These are phyloP conservation scores for Pelmatolapia mariae DNA, from an alignment of 2,113 vertebrate genomes.

Conservation along the genomic window DNA sequence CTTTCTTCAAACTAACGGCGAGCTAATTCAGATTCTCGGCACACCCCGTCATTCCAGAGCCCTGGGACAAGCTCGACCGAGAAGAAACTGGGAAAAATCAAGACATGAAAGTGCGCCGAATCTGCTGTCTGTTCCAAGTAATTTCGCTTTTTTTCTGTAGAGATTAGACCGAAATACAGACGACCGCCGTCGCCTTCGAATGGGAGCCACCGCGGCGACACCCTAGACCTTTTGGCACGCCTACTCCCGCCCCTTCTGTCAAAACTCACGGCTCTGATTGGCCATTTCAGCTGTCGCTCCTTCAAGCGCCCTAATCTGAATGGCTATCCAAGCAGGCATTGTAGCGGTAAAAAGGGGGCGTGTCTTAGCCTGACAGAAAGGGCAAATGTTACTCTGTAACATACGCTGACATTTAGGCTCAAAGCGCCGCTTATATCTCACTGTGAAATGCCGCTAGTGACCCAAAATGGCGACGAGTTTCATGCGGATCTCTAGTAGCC, in stretches of 20 bases:
- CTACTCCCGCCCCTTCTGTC: constrained; percentile 51
- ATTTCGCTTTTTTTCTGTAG: background rate
- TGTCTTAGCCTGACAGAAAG: constrained; percentile 31
- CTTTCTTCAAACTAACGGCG: constrained; percentile 76
- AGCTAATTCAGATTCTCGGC: constrained; percentile 71
- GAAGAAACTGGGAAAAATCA: background rate
- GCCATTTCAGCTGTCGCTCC: background rate
- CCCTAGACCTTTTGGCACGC: constrained; percentile 57
- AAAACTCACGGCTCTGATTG: constrained; percentile 13
- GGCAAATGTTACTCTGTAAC: constrained; percentile 46
- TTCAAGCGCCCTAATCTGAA: background rate
- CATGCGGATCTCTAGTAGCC: background rate
- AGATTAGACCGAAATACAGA: constrained; percentile 63
- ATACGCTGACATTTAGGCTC: constrained; percentile 51
- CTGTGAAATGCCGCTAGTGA: background rate
- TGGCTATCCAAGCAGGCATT: constrained; percentile 14
- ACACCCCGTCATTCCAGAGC: constrained; percentile 70
- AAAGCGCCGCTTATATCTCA: background rate
- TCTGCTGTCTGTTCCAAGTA: background rate
- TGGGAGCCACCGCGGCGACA: constrained; percentile 74
- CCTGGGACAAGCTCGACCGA: constrained; percentile 17
- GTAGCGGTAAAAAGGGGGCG: constrained; percentile 28
- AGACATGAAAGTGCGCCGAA: background rate
- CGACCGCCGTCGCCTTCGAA: constrained; percentile 80
- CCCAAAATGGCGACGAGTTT: constrained; percentile 60